Evolutionary conservation across 2,113 vertebrate species (phyloP).

Genomic region (Hippocampus guttulatus): DNA sequence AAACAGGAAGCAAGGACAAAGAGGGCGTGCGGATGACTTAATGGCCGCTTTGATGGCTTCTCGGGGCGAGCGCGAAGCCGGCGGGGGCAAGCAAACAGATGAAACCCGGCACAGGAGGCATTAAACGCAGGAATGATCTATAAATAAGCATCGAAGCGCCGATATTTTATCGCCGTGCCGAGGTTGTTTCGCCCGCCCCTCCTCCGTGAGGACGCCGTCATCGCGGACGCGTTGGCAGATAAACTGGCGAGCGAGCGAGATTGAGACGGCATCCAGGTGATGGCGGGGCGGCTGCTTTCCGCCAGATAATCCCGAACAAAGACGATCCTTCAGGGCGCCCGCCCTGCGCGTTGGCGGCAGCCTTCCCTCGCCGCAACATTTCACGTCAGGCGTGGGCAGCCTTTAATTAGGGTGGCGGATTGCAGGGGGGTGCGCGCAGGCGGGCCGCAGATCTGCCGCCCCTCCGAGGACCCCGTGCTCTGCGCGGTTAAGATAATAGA

Average conservation of each 20-base stretch:
- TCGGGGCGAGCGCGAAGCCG: slow-evolving; percentile 47
- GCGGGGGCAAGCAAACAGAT: slow-evolving; percentile 38
- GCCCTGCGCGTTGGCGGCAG: slow-evolving; percentile 37
- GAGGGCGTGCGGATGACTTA: slow-evolving; percentile 56
- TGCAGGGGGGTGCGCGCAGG: slow-evolving; percentile 44
- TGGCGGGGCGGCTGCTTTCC: slow-evolving; percentile 48
- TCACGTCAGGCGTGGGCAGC: slow-evolving; percentile 50
- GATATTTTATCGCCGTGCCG: slow-evolving; percentile 23
- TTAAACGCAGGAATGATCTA: slow-evolving; percentile 30
- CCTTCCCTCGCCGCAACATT: slow-evolving; percentile 37
- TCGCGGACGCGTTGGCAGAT: slow-evolving; percentile 27
- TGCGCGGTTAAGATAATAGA: slow-evolving; percentile 65
- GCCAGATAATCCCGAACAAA: slow-evolving; percentile 63
- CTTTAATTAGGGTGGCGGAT: slow-evolving; percentile 61
- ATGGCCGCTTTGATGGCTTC: slow-evolving; percentile 58
- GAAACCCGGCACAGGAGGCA: slow-evolving; percentile 20
- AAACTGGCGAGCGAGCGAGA: slow-evolving; percentile 45
- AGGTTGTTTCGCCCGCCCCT: slow-evolving; percentile 5
- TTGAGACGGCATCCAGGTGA: slow-evolving; percentile 58
- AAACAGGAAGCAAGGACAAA: slow-evolving; percentile 55
- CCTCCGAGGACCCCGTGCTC: slow-evolving; percentile 59
- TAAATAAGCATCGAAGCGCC: slow-evolving; percentile 10
- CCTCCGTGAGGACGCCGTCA: slow-evolving; percentile 9
- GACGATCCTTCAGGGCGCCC: slow-evolving; percentile 45
- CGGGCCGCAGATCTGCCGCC: slow-evolving; percentile 54